Base-by-base conservation (phyloP, 2,797 vertebrate genomes). In the Sternotherus odoratus region DNA sequence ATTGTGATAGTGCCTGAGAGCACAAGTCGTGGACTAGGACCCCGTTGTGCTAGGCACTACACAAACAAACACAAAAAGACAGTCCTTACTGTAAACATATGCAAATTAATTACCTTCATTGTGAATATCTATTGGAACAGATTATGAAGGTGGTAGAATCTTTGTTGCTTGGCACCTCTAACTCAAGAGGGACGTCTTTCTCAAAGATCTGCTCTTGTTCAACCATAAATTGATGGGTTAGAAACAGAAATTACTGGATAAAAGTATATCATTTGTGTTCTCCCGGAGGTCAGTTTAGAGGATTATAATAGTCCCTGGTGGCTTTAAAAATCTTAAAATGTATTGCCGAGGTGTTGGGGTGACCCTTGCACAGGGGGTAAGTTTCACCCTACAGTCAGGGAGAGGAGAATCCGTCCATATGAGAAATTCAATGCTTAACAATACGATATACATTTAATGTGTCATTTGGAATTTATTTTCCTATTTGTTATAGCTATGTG, bases 161-260 rank as follows among this genome's bases (percentile, higher is more conserved):
- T 24, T 11, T 23, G 12, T 63, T 63, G 21, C 88, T 83, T 49
- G 17, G 49, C 86, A 66, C 49, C 87, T 12, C 82, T 86, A 81
- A 57, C 77, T 23, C 50, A 74, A 23, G 30, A 28, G 46, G n/a
- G 8, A 36, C 57, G 57, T 86, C 83, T 7, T 6, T 39, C 0
- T 11, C 54, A 48, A 87, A 72, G 50, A 91, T 56, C 23, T 66
- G n/a, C 46, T 87, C 77, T 90, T 88, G 91, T 95, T 95, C 88
- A 89, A 69, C 91, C 50, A 5, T 39, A 74, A 66, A 24, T 96
- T 96, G 91, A 92, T 88, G 82, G 91, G 60, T 82, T 89, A 91
- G 3, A 63, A 92, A 86, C 50, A 93, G 85, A 95, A 87, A 91
- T 7, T 49, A 51, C 57, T 74, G 33, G 15, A 33, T n/a, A 81